These are phyloP conservation scores for Allobates femoralis DNA, from an alignment of 2,797 vertebrate species.

Conservation along the genomic window DNA sequence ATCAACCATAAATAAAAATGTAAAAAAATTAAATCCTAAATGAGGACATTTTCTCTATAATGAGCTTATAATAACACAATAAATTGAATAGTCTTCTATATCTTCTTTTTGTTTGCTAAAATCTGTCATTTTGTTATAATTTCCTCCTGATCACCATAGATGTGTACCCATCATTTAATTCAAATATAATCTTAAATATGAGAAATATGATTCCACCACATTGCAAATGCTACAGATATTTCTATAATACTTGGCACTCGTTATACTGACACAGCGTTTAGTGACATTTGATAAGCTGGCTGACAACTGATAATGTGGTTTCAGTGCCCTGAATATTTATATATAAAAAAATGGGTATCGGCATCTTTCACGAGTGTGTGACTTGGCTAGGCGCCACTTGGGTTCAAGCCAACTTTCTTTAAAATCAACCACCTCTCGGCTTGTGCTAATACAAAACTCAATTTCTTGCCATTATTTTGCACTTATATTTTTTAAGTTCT, in stretches of 20 bases:
- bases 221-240: not conserved
- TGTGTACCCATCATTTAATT: not conserved
- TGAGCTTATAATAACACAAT: not conserved
- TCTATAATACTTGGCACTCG: slow-evolving; percentile 11
- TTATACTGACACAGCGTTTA: slow-evolving; percentile 30
- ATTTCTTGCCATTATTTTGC: not conserved
- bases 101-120: not conserved
- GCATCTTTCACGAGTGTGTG: slow-evolving; percentile 13
- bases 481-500: not conserved
- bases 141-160: not conserved
- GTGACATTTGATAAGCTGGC: slow-evolving; percentile 31
- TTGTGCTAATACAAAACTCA: not conserved
- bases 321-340: slow-evolving; percentile 35
- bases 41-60: not conserved
- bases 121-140: not conserved
- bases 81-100: not conserved
- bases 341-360: slow-evolving; percentile 4
- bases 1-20: not conserved
- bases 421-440: not conserved
- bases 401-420: slow-evolving; percentile 3
- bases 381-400: slow-evolving; percentile 16
- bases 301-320: slow-evolving; percentile 28
- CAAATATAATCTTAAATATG: slow-evolving; percentile 7
- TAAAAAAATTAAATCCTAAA: slow-evolving; percentile 5
- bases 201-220: slow-evolving; percentile 9